Base-by-base conservation (phyloP, 2,113 vertebrate genomes). In the Psilopsiagon aymara region DNA sequence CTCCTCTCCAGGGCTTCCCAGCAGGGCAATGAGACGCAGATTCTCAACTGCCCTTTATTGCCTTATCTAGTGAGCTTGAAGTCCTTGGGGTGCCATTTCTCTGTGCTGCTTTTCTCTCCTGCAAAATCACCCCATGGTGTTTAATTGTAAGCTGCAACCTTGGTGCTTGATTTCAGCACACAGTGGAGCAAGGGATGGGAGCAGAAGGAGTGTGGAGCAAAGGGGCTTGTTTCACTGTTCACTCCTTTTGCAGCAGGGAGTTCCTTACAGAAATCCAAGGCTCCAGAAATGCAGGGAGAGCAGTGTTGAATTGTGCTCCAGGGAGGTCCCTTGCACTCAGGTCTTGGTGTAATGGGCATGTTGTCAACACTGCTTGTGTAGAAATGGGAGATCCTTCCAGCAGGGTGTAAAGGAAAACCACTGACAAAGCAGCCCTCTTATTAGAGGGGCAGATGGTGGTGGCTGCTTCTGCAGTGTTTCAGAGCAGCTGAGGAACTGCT, bases 121-220 rank as follows among this genome's bases (percentile, higher is more conserved):
- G 7, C 31, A 77, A 62, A 92, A 62, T 73, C 33, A 43, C 0
- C 0, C 21, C 3, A 2, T 6, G 35, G 14, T 62, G 74, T 85
- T 69, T 80, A 55, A 66, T 23, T 51, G 78, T 5, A 31, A 41
- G 49, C 57, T 35, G 21, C 29, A 28, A 1, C 0, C 1, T 33
- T 82, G 39, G 17, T 82, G 17, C 39, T 82, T 79, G 29, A 21
- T 76, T 75, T 91, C 52, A 15, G 0, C 7, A 24, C 76, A 41
- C 43, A 15, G n/a, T 51, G 39, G 29, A 88, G 71, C 0, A 1
- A 64, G 39, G 70, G 39, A 1, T 1, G 13, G 67, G 15, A 74
- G 47, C 47, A 59, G 63, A 14, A 71, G 35, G 13, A 76, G 6
- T 52, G n/a, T 4, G 11, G 37, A 27, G 44, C 0, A 2, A 82